phyloP scores from a whole-genome alignment of 2,113 vertebrate species.

The Campylorhamphus procurvoides region DNA sequence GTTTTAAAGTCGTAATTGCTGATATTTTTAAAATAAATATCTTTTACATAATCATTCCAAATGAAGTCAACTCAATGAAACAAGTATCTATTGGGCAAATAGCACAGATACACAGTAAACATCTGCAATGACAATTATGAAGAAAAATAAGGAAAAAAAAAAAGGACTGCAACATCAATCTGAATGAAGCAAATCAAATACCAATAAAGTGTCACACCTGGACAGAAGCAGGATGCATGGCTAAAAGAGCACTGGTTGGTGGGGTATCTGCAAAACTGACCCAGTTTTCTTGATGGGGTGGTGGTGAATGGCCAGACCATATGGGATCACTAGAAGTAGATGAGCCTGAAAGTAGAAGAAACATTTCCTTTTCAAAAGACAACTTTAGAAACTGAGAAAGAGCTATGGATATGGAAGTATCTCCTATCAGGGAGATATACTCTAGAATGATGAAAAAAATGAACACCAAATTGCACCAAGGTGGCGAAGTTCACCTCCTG shows the following conservation, averaged over 20 bases:
- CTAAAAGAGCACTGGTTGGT: constrained; percentile 93
- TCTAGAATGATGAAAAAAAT: neutral
- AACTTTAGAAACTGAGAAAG: neutral
- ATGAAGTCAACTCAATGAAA: constrained; percentile 19
- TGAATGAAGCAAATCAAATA: constrained; percentile 83
- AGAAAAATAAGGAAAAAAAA: neutral
- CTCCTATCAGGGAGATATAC: neutral
- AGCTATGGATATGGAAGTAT: neutral
- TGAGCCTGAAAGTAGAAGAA: constrained; percentile 74
- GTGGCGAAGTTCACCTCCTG: neutral
- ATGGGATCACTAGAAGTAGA: constrained; percentile 85
- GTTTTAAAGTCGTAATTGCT: constrained; percentile 1
- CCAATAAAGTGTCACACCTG: constrained; percentile 92
- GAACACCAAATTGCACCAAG: neutral
- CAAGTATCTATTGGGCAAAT: constrained; percentile 32
- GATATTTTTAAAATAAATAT: constrained; percentile 17
- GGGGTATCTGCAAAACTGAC: constrained; percentile 99
- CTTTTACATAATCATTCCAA: constrained; percentile 20
- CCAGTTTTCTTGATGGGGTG: constrained; percentile 96
- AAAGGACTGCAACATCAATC: constrained; percentile 60
- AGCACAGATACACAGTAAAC: constrained; percentile 50
- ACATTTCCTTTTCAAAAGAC: constrained; percentile 47
- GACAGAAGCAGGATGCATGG: constrained; percentile 95
- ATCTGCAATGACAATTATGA: constrained; percentile 52
- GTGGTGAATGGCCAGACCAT: constrained; percentile 94